phyloP scores from a whole-genome alignment of 2,888 invertebrate species.

The Drosophila pegasa region DNA sequence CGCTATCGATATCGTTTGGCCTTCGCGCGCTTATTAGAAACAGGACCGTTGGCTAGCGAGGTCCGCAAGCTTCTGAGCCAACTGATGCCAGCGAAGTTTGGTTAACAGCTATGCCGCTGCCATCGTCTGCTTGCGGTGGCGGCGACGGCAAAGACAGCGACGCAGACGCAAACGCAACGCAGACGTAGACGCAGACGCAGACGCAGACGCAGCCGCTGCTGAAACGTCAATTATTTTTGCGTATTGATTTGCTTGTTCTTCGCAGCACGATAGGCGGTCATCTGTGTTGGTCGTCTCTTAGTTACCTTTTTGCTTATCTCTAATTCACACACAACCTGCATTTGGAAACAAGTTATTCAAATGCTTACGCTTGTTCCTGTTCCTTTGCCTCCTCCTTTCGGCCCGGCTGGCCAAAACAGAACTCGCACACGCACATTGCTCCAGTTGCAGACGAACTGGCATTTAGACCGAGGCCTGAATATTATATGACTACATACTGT shows the following conservation, averaged over 20 bases:
- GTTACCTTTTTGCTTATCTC: conserved; percentile 28
- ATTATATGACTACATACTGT: conserved; percentile 41
- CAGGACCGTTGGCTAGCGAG: conserved; percentile 71
- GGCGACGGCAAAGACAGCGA: conserved; percentile 14
- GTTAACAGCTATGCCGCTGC: conserved; percentile 72
- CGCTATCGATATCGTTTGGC: conserved; percentile 26
- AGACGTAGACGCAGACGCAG: conserved; percentile 17
- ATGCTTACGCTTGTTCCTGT: conserved; percentile 25
- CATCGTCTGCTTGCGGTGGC: conserved; percentile 19
- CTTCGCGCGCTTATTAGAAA: conserved; percentile 56
- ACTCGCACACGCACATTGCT: conserved; percentile 49
- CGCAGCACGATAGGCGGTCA: conserved; percentile 39
- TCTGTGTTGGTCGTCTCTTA: conserved; percentile 46
- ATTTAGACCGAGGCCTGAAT: conserved; percentile 36
- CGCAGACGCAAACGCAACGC: conserved; percentile 33
- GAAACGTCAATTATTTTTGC: conserved; percentile 68
- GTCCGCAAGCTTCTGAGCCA: conserved; percentile 77
- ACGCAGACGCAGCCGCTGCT: conserved; percentile 34
- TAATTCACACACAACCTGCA: conserved; percentile 24
- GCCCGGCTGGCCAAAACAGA: not conserved
- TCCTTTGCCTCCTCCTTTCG: conserved; percentile 23
- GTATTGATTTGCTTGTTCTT: conserved; percentile 50
- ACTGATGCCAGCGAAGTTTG: conserved; percentile 63
- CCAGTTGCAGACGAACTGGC: conserved; percentile 35
- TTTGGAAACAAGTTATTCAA: conserved; percentile 50